Percentiles rank a stretch among this genome's conserved stretches.
phyloP scores from a whole-genome alignment of 2,113 vertebrate genomes.

The Myotis yumanensis region DNA sequence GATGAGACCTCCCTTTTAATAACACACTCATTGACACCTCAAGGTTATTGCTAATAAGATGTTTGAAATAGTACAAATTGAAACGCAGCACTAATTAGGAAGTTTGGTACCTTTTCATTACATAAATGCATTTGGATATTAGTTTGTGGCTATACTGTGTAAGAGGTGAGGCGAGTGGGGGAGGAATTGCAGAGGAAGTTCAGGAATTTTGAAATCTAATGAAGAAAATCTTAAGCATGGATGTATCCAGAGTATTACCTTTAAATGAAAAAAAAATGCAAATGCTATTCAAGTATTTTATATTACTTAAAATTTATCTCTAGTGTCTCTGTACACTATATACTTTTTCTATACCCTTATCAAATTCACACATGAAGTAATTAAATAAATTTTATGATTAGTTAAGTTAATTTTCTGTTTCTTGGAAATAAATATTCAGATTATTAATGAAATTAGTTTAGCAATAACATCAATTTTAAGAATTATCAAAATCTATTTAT shows the following conservation, averaged over 20 bases:
- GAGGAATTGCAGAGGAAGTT: background rate
- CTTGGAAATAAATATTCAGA: background rate
- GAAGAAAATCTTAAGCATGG: background rate
- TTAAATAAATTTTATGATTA: background rate
- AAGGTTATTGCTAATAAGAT: conserved; percentile 25
- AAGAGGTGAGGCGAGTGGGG: background rate
- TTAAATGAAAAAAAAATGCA: background rate
- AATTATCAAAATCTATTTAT: background rate
- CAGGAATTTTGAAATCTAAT: background rate
- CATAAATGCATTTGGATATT: background rate
- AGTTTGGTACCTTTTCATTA: background rate
- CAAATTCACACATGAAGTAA: background rate
- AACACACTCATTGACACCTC: background rate
- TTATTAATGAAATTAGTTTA: background rate
- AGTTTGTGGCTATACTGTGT: background rate
- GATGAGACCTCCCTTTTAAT: conserved; percentile 33
- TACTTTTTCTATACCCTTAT: background rate
- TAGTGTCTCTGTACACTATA: background rate
- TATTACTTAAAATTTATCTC: background rate
- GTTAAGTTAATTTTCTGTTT: conserved; percentile 12
- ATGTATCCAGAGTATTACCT: background rate
- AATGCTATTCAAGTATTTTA: background rate
- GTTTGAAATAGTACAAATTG: background rate
- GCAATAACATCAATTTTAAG: background rate
- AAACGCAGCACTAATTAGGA: background rate